Evolutionary conservation across 2,797 vertebrate species (phyloP), one percentile per base, ranked within the genome.

Genomic region (Sorex maritimensis): DNA sequence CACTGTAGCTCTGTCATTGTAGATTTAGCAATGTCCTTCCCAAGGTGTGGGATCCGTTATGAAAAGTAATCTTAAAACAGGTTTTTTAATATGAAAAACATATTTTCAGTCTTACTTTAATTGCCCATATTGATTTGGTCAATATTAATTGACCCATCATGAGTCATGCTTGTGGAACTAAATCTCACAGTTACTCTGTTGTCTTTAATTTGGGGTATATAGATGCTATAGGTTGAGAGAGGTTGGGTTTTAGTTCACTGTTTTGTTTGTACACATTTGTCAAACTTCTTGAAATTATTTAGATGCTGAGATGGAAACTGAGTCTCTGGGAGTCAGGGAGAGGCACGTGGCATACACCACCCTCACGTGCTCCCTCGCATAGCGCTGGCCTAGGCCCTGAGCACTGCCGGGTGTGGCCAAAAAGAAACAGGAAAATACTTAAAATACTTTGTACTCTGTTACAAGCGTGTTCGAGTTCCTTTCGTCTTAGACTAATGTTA

Each of bases 251-350:
- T 34, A 83, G 21, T 91, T 96, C 34, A 81, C 73, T 81, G 7
- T 65, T 95, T 77, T 87, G 8, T 67, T 38, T 73, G 28, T 86
- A 17, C 61, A 1, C 92, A 5, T 34, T 28, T 85, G 10, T 14
- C 61, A 84, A 90, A 90, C 71, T 65, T 86, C 21, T 86, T 90
- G 52, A 88, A 93, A 72, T 78, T 91, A 78, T 92, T 88, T 91
- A 91, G 67, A 44, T 89, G 28, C 78, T 90, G 15, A 19, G 38
- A 69, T 83, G 69, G 88, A 90, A 85, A 55, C 14, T 73, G 88
- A 90, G 44, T 90, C 55, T 88, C 86, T 71, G 90, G 23, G 58
- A 15, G 58, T 61, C 58, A 21, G 58, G 58, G 5, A 61, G 15
- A 61, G 58, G 6, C 19, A 21, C 17, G 0, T 61, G 17, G 58